Percentiles rank a stretch among this genome's conserved stretches.
These are phyloP conservation scores for Rutpela maculata DNA, from an alignment of 2,888 invertebrate species.

Conservation along the genomic window DNA sequence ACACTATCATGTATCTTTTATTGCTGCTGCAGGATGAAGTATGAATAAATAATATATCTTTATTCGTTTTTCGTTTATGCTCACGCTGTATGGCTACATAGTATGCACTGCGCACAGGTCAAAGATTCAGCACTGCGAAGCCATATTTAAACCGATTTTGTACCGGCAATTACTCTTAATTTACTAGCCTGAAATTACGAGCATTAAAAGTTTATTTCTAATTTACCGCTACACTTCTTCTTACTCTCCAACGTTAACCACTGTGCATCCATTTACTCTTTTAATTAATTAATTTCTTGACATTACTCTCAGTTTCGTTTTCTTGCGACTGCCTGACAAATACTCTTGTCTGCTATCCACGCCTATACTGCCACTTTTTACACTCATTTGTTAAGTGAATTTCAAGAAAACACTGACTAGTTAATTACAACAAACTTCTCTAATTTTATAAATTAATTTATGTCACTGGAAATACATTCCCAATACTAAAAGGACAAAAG, in stretches of 20 bases:
- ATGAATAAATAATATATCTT: neutral
- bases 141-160: slow-evolving; percentile 44
- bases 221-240: slow-evolving; percentile 66
- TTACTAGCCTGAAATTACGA: slow-evolving; percentile 64
- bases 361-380: slow-evolving; percentile 56
- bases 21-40: too few relatives aligned
- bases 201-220: slow-evolving; percentile 68
- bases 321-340: slow-evolving; percentile 58
- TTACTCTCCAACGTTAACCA: slow-evolving; percentile 59
- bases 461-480: slow-evolving; percentile 30
- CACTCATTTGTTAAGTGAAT: slow-evolving; percentile 58
- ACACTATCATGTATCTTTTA: too few relatives aligned
- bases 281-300: slow-evolving; percentile 67
- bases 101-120: slow-evolving; percentile 20
- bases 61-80: neutral
- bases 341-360: slow-evolving; percentile 58
- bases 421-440: slow-evolving; percentile 58
- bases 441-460: slow-evolving; percentile 48
- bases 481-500: slow-evolving; percentile 28
- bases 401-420: slow-evolving; percentile 60
- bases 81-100: slow-evolving; percentile 21
- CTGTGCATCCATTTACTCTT: slow-evolving; percentile 62
- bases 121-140: slow-evolving; percentile 17
- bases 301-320: slow-evolving; percentile 62
- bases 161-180: slow-evolving; percentile 65